Conservation (phyloP, 1,140 invertebrate genomes). For the Lordiphosa stackelbergi region DNA sequence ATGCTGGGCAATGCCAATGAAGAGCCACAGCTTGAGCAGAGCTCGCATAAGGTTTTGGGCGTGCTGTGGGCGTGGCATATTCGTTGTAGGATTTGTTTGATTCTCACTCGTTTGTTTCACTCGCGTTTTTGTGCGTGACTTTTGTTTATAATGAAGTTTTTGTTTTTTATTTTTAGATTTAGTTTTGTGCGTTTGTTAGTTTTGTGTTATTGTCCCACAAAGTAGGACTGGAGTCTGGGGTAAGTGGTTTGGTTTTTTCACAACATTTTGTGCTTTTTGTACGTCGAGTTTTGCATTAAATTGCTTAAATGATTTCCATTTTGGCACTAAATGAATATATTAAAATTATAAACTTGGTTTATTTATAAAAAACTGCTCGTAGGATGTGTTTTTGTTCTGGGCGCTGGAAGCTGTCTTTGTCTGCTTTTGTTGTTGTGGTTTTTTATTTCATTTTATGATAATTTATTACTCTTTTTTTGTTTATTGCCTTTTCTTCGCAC, state of each 20-base stretch:
- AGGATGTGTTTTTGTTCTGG: slow-evolving; percentile 12
- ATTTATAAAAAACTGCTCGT: no score
- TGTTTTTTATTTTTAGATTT: slow-evolving; percentile 1
- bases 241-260: slow-evolving; percentile 24
- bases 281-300: slow-evolving; percentile 24
- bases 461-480: slow-evolving; percentile 63
- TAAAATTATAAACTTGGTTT: slow-evolving; percentile 9
- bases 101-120: slow-evolving; percentile 15
- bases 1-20: slow-evolving; percentile 52
- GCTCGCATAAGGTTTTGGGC: slow-evolving; percentile 25
- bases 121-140: slow-evolving; percentile 35
- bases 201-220: slow-evolving; percentile 35
- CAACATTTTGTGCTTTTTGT: slow-evolving; percentile 61
- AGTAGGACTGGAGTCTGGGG: slow-evolving; percentile 26
- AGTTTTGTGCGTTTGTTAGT: slow-evolving; percentile 5
- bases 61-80: slow-evolving; percentile 59
- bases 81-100: slow-evolving; percentile 13
- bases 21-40: slow-evolving; percentile 53
- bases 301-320: slow-evolving; percentile 60
- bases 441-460: slow-evolving; percentile 48
- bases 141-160: slow-evolving; percentile 7
- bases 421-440: background rate
- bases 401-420: no score
- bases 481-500: slow-evolving; percentile 26
- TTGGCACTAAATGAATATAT: slow-evolving; percentile 46